These are phyloP conservation scores for Knipowitschia caucasica DNA, from an alignment of 2,797 vertebrate species.

Conservation along the genomic window DNA sequence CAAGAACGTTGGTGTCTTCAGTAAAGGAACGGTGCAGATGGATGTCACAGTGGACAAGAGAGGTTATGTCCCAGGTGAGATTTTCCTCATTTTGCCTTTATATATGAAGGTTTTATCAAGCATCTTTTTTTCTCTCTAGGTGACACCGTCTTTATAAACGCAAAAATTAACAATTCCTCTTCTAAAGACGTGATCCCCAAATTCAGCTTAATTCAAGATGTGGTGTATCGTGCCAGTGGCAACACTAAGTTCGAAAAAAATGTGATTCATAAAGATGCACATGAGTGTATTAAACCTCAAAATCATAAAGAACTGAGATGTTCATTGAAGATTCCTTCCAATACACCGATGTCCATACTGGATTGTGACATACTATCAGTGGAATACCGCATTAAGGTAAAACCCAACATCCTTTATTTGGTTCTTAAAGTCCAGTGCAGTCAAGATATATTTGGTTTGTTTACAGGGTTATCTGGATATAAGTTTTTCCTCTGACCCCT, in stretches of 20 bases:
- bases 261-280: conserved; percentile 74
- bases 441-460: not conserved
- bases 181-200: conserved; percentile 84
- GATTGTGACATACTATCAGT: conserved; percentile 89
- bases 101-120: not conserved
- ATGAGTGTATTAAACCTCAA: conserved; percentile 73
- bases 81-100: not conserved
- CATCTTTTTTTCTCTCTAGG: conserved; percentile 76
- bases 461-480: conserved; percentile 67
- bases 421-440: not conserved
- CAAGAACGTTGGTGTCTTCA: conserved; percentile 88
- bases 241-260: conserved; percentile 71
- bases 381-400: conserved; percentile 84
- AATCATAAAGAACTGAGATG: conserved; percentile 78
- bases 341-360: conserved; percentile 70
- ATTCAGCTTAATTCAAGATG: conserved; percentile 78
- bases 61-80: conserved; percentile 84
- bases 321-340: conserved; percentile 78
- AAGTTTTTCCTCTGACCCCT: conserved; percentile 61
- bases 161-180: conserved; percentile 88
- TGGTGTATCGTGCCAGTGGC: conserved; percentile 78
- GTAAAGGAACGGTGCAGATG: conserved; percentile 88
- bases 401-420: not conserved
- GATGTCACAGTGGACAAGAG: conserved; percentile 83
- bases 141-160: conserved; percentile 84